Evolutionary conservation across 2,113 vertebrate genomes (phyloP).

Genomic region (Oncorhynchus tshawytscha): DNA sequence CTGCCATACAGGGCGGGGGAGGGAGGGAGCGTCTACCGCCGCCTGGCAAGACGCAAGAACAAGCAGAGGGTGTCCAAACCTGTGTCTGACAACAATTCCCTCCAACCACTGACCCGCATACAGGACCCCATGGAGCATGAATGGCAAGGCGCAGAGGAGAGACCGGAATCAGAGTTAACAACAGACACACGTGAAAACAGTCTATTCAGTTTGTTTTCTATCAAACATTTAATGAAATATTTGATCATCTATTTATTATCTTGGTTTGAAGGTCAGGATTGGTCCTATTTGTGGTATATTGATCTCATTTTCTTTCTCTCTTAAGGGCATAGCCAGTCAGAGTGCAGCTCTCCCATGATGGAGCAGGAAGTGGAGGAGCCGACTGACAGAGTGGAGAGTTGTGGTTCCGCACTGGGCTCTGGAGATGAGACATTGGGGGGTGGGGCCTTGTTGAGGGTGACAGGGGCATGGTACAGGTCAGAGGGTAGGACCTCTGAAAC

Average conservation of each 20-base stretch:
- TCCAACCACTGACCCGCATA: constrained; percentile 11
- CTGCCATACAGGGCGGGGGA: constrained; percentile 11
- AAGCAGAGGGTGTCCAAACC: constrained; percentile 40
- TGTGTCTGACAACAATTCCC: neutral
- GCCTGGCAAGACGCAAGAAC: constrained; percentile 51
- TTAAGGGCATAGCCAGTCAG: constrained; percentile 46
- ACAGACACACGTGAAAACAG: constrained; percentile 48
- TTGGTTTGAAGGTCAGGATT: neutral
- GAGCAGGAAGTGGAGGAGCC: constrained; percentile 49
- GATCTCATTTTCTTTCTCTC: neutral
- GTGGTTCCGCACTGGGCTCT: constrained; percentile 27
- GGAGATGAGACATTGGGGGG: constrained; percentile 74
- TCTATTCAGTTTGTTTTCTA: constrained; percentile 56
- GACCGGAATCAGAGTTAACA: constrained; percentile 29
- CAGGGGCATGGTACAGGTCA: constrained; percentile 4
- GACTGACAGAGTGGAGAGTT: constrained; percentile 40
- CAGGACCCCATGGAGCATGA: constrained; percentile 34
- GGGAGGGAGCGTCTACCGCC: constrained; percentile 63
- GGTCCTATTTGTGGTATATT: neutral
- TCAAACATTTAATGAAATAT: neutral
- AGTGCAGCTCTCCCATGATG: constrained; percentile 60
- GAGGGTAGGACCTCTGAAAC: constrained; percentile 68
- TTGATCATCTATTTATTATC: neutral
- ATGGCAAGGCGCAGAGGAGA: constrained; percentile 56
- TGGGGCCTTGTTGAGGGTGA: neutral